These are phyloP conservation scores for Magallana angulata DNA, from an alignment of 1,140 invertebrate species.

Conservation along the genomic window DNA sequence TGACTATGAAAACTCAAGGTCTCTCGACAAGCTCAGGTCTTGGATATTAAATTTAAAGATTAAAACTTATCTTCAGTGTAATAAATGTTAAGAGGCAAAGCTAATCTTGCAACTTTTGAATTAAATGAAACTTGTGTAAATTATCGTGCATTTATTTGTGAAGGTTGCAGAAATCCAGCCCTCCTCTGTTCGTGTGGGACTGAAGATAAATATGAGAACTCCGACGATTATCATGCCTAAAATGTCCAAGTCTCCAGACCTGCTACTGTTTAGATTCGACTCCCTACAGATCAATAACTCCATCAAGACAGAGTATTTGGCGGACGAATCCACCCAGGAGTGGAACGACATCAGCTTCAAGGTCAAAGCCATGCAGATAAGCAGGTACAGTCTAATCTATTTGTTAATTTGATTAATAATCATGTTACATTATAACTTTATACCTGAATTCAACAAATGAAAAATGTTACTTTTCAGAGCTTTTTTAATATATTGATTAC, in stretches of 20 bases:
- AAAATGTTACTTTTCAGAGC: no score
- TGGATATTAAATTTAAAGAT: no score
- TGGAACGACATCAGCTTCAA: constrained; percentile 81
- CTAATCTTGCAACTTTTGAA: no score
- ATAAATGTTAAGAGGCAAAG: no score
- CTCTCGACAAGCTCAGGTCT: no score
- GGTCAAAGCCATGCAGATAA: constrained; percentile 85
- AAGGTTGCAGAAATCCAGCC: constrained; percentile 82
- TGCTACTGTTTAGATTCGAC: constrained; percentile 89
- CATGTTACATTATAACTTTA: no score
- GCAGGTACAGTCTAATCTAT: constrained; percentile 72
- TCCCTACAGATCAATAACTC: constrained; percentile 89
- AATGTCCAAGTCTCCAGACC: constrained; percentile 88
- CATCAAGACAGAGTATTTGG: constrained; percentile 74
- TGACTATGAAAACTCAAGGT: no score
- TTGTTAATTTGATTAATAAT: no score
- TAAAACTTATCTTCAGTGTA: no score
- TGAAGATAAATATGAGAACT: constrained; percentile 87
- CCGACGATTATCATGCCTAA: constrained; percentile 89
- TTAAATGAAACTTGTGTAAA: no score
- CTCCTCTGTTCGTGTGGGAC: constrained; percentile 84
- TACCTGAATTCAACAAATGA: not conserved
- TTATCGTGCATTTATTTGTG: no score
- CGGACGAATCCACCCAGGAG: constrained; percentile 66
- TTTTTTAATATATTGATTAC: no score